Base-by-base conservation (phyloP, 2,113 vertebrate species). In the Ptychochromis oligacanthus region DNA sequence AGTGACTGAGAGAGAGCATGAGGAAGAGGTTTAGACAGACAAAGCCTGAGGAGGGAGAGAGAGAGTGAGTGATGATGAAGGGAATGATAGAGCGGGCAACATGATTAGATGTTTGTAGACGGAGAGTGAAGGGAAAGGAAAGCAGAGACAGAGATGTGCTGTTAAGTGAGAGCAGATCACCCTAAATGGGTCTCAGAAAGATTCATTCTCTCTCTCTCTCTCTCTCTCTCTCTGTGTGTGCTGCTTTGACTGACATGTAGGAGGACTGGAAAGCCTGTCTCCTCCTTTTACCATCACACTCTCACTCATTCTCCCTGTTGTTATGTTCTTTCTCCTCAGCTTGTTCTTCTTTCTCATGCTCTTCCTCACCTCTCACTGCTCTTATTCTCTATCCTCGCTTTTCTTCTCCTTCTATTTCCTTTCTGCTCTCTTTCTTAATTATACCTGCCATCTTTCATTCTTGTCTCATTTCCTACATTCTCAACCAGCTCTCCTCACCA, bases 181-280 rank as follows among this genome's bases (percentile, higher is more conserved):
- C 64, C 75, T 72, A 67, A 84, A 78, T 79, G 57, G 58, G 64
- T 58, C 61, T 79, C 31, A 72, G 57, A 82, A 83, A 88, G 70
- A 79, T 24, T 70, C 76, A 11, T 10, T 40, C 31, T 34, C 31
- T 3, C 31, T 34, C 31, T 36, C 15, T 43, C n/a, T 65, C n/a
- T 65, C 36, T 65, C 31, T 62, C 31, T 38, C 34, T 20, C 26
- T 75, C 22, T 34, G 64, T 80, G 20, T 76, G 31, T 83, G 59
- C 22, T 40, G 28, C 36, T n/a, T 61, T 70, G 79, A 84, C 55
- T 57, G 76, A 20, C 28, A 60, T 83, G 87, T 83, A 83, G 80
- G 70, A 87, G 80, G 70, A 88, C 55, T 77, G 61, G 43, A 81
- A 89, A 74, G 82, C 79, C 76, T 87, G 91, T 88, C 91, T 89